Percentiles rank a stretch among this genome's conserved stretches.
These are phyloP conservation scores for Pristionchus arcanus DNA, from an alignment of 2,888 invertebrate genomes.

Conservation along the genomic window DNA sequence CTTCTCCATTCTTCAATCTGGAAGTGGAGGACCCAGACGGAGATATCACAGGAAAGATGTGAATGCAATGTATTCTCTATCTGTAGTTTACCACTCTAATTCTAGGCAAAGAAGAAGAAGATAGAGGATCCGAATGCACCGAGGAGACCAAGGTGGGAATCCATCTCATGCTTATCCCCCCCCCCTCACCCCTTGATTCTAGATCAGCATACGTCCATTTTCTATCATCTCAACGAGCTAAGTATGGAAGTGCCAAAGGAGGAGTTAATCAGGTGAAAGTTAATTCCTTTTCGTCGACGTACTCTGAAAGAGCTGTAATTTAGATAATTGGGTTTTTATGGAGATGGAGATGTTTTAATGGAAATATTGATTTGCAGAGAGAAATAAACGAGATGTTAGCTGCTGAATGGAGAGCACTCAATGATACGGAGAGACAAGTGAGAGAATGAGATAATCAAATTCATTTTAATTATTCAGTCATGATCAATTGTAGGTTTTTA, in stretches of 20 bases:
- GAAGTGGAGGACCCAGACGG: slow-evolving; percentile 51
- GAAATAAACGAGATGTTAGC: slow-evolving; percentile 51
- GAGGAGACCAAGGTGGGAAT: slow-evolving; percentile 34
- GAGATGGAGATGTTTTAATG: background rate
- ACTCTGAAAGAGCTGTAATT: too few relatives aligned
- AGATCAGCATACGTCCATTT: slow-evolving; percentile 53
- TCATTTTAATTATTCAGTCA: background rate
- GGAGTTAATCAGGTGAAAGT: slow-evolving; percentile 38
- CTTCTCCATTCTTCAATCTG: slow-evolving; percentile 39
- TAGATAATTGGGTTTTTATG: background rate
- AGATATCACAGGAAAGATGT: slow-evolving; percentile 55
- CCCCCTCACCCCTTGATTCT: background rate
- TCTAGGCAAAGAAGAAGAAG: slow-evolving; percentile 51
- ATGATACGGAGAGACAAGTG: slow-evolving; percentile 43
- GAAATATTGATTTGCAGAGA: background rate
- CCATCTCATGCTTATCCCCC: background rate
- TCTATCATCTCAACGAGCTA: slow-evolving; percentile 46
- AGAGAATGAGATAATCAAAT: background rate
- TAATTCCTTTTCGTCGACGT: background rate
- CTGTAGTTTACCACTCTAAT: background rate
- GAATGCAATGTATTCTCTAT: background rate
- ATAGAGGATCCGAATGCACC: slow-evolving; percentile 54
- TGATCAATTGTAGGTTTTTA: background rate
- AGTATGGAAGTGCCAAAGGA: slow-evolving; percentile 44
- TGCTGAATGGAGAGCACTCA: slow-evolving; percentile 50